These are phyloP conservation scores for Microctenopoma lineatum DNA, from an alignment of 2,797 vertebrate genomes.

Conservation along the genomic window DNA sequence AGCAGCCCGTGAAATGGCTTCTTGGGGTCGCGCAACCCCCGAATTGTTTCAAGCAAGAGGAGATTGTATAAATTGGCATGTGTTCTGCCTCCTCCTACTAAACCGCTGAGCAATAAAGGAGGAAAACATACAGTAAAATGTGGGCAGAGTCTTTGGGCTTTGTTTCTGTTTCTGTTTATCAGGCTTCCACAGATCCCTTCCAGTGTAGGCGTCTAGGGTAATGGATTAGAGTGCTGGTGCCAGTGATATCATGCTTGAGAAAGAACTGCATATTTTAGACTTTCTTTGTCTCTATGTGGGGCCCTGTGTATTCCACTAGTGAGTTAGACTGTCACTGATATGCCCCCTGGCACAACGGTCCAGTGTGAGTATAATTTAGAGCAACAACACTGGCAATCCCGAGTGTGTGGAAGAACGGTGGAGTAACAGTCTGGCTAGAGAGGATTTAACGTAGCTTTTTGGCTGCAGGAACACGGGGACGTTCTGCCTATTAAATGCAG, in stretches of 20 bases:
- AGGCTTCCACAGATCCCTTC: constrained; percentile 78
- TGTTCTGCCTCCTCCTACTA: constrained; percentile 51
- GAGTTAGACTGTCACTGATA: constrained; percentile 69
- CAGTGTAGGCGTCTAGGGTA: constrained; percentile 79
- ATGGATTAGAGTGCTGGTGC: constrained; percentile 80
- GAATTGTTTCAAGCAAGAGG: constrained; percentile 47
- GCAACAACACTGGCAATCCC: constrained; percentile 56
- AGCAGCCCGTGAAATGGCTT: constrained; percentile 55
- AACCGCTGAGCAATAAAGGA: constrained; percentile 58
- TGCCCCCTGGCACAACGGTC: constrained; percentile 63
- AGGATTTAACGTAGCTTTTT: constrained; percentile 50
- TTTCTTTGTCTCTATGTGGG: constrained; percentile 75
- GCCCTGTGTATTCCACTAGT: constrained; percentile 60
- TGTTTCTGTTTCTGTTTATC: constrained; percentile 83
- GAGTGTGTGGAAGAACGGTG: constrained; percentile 46
- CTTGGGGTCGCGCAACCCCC: constrained; percentile 35
- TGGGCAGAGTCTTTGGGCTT: constrained; percentile 77
- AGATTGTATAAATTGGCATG: constrained; percentile 43
- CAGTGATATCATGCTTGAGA: constrained; percentile 75
- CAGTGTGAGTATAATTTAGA: constrained; percentile 62
- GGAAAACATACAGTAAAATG: constrained; percentile 71
- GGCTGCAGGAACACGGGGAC: constrained; percentile 30
- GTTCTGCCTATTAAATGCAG: constrained; percentile 26
- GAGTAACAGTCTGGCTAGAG: constrained; percentile 41
- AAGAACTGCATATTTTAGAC: constrained; percentile 75